Conservation (phyloP, 2,888 invertebrate species). For the Gerris lacustris region DNA sequence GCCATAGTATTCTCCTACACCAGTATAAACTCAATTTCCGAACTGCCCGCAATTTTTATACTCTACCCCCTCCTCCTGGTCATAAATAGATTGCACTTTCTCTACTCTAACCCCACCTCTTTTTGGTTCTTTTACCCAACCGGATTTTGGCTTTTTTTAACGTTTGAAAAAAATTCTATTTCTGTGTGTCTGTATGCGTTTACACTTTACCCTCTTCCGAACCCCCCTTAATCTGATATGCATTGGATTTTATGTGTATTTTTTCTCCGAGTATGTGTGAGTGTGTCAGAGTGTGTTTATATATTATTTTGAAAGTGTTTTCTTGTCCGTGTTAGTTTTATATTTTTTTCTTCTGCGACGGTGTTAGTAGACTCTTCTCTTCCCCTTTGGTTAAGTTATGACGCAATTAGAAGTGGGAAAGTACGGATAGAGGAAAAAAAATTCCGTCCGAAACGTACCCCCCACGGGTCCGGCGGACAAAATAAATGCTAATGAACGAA, state of each 20-base stretch:
- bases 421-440: background rate
- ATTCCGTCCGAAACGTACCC: background rate
- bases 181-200: slow-evolving; percentile 1
- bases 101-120: background rate
- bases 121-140: background rate
- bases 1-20: background rate
- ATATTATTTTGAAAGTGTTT: background rate
- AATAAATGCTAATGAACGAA: slow-evolving; percentile 11
- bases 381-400: slow-evolving; percentile 10
- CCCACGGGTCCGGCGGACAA: background rate
- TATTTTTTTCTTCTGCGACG: too few species aligned
- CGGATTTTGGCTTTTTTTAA: background rate
- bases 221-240: slow-evolving; percentile 26
- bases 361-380: background rate
- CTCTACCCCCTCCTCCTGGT: background rate
- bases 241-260: slow-evolving; percentile 22
- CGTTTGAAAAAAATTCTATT: background rate
- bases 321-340: too few species aligned
- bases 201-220: background rate
- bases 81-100: slow-evolving; percentile 12
- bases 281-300: background rate
- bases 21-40: slow-evolving; percentile 10
- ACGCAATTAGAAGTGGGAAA: slow-evolving; percentile 7
- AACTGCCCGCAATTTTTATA: slow-evolving; percentile 10
- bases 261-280: background rate